Conservation (phyloP, 2,113 vertebrate genomes). For the Sceloporus tristichus region DNA sequence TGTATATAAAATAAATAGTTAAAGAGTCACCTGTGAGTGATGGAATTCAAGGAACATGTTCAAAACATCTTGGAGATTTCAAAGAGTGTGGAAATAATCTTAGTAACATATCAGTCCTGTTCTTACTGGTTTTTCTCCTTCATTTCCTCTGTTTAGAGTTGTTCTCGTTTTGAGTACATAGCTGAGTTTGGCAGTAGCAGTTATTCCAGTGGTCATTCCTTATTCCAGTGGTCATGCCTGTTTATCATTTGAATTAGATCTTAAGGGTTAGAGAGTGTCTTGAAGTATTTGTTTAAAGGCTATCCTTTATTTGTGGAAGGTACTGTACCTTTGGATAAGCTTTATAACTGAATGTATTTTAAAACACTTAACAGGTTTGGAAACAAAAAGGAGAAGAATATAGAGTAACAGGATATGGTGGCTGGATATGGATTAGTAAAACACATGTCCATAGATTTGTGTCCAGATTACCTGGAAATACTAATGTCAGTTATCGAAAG, state of each 20-base stretch:
- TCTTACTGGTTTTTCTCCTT: not conserved
- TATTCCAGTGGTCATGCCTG: not conserved
- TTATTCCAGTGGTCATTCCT: not conserved
- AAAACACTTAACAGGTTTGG: slow-evolving; percentile 87
- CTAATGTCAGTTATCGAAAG: slow-evolving; percentile 93
- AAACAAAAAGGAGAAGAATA: slow-evolving; percentile 99
- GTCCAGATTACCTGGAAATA: slow-evolving; percentile 94
- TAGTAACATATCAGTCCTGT: too few species aligned
- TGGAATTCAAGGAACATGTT: not conserved
- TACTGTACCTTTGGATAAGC: not conserved
- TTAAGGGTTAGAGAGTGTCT: not conserved
- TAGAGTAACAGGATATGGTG: slow-evolving; percentile 96
- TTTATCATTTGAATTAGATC: not conserved
- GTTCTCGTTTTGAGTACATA: not conserved
- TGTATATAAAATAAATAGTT: too few species aligned
- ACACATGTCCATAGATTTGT: slow-evolving; percentile 93
- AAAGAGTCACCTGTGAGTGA: too few species aligned
- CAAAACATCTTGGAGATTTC: not conserved
- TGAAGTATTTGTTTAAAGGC: not conserved
- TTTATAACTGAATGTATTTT: slow-evolving; percentile 3
- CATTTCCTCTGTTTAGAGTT: not conserved
- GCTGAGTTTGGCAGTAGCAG: not conserved
- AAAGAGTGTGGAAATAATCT: not conserved
- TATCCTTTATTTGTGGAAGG: not conserved
- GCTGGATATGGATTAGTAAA: slow-evolving; percentile 98